Evolutionary conservation across 2,888 invertebrate species (phyloP).

Genomic region (Drosophila merina): DNA sequence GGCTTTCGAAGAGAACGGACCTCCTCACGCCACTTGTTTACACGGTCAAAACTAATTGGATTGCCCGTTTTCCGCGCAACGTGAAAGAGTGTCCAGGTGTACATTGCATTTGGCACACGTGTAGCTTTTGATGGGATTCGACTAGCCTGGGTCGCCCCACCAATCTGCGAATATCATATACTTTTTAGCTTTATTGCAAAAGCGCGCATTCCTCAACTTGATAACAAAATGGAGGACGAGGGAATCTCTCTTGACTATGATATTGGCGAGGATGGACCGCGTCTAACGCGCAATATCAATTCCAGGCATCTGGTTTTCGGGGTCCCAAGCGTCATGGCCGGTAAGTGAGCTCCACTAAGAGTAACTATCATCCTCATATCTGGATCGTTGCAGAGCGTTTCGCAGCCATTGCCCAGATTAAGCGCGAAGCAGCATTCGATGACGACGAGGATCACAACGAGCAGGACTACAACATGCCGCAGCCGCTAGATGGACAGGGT

Average conservation of each 20-base stretch:
- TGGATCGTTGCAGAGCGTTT: no score
- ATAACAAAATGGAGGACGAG: neutral
- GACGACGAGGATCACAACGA: no score
- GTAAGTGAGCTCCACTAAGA: neutral
- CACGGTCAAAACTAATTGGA: conserved; percentile 71
- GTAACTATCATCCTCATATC: no score
- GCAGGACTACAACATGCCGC: no score
- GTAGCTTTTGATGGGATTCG: neutral
- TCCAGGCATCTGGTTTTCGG: neutral
- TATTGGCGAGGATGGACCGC: neutral
- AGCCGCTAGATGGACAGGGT: no score
- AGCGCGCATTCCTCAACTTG: neutral
- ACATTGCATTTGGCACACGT: conserved; percentile 17
- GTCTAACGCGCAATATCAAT: neutral
- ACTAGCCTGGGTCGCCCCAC: neutral
- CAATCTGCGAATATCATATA: neutral
- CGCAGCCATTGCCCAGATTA: no score
- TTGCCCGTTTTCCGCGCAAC: conserved; percentile 55
- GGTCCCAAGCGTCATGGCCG: neutral
- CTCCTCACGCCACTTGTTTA: conserved; percentile 51
- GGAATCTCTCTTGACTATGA: neutral
- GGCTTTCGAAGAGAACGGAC: conserved; percentile 41
- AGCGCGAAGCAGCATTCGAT: no score
- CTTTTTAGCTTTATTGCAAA: neutral
- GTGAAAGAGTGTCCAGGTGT: conserved; percentile 13